Percentiles rank a stretch among this genome's conserved stretches.
Conservation (phyloP, 2,797 vertebrate genomes). For the Cygnus olor region DNA sequence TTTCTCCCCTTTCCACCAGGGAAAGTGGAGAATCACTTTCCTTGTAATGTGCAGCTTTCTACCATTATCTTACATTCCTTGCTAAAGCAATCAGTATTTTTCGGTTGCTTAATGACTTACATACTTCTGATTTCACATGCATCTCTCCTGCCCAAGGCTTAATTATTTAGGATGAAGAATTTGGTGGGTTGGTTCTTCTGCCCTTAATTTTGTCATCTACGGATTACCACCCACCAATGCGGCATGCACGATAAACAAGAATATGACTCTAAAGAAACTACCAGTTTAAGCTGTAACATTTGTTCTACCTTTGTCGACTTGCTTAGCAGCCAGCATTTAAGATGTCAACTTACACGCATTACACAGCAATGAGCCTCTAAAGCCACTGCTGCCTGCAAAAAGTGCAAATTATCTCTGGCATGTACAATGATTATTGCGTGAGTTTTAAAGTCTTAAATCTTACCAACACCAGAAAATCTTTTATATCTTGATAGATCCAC, state of each 20-base stretch:
- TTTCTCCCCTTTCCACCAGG: background rate
- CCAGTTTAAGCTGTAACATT: background rate
- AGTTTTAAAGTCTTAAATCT: background rate
- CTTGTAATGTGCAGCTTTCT: background rate
- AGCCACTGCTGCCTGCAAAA: background rate
- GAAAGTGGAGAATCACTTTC: background rate
- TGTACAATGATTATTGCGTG: accelerated
- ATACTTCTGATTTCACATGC: background rate
- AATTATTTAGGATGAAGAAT: background rate
- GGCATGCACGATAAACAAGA: background rate
- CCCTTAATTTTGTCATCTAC: background rate
- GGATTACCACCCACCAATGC: background rate
- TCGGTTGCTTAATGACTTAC: background rate
- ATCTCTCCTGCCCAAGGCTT: background rate
- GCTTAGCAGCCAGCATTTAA: background rate
- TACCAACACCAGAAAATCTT: background rate
- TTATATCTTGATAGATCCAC: background rate
- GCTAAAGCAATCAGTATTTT: background rate
- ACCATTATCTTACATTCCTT: background rate
- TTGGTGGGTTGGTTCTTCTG: background rate
- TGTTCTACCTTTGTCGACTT: background rate
- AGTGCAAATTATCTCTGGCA: background rate
- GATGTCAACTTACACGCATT: background rate
- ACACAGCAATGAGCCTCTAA: background rate
- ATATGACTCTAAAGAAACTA: background rate